Base-by-base conservation (phyloP, 2,888 invertebrate species). In the Stenurella melanura region DNA sequence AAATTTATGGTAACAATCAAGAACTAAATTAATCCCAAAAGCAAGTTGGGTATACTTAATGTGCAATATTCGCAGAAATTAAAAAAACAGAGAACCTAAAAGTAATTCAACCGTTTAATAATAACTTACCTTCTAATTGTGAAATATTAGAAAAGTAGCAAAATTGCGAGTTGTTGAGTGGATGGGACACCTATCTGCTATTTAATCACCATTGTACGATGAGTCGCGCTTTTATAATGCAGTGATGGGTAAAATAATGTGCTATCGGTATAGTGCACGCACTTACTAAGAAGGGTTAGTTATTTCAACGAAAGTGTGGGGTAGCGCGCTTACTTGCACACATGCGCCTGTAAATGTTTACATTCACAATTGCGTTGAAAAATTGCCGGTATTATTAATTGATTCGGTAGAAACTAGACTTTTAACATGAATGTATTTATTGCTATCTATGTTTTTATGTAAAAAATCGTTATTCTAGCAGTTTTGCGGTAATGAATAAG, bases 301-400 rank as follows among this genome's bases (percentile, higher is more conserved):
- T 77, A 73, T 79, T 79, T 72, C 72, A 72, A 63, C 72, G 74
- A 78, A 80, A 76, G 73, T 73, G 78, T 75, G 80, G 80, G 80
- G 78, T 78, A 78, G 77, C 72, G 71, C 76, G 78, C 75, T 69
- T 58, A 21, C 63, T 19, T 3, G 38, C 56, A 76, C 74, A 77
- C 83, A 80, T 83, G 83, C 83, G 81, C 82, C 60, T 68, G 34
- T 69, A 71, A 79, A 75, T 83, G 83, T 83, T 82, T 82, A 81
- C 80, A 78, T 79, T 81, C 76, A 66, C 72, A 60, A 58, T 76
- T 75, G 75, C 73, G 74, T 67, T 73, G 58, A 73, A 78, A 72
- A 50, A 54, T 61, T 72, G 63, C 56, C 54, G 61, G 61, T 72
- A 72, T 19, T 50, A 18, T 72, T 18, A 72, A 72, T 72, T 72